A percentile compares a stretch with the other conserved stretches of the same genome.
phyloP scores from a whole-genome alignment of 2,113 vertebrate species.

The Speoplatyrhinus poulsoni region DNA sequence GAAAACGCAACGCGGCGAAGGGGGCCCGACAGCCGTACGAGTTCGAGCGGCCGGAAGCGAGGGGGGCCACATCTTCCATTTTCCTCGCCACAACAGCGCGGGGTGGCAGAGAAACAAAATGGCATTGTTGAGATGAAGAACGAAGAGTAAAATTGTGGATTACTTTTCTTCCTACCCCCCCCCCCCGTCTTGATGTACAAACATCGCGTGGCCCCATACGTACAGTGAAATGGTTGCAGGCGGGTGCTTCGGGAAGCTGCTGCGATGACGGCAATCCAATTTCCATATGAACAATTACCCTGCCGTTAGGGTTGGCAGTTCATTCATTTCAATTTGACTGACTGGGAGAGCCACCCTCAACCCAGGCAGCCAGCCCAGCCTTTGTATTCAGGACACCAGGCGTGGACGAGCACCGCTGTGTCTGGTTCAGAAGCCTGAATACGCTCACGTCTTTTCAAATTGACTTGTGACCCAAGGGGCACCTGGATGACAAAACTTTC shows the following conservation, averaged over 20 bases:
- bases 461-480: conserved; percentile 36
- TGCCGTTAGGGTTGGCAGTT: conserved; percentile 73
- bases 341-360: conserved; percentile 54
- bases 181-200: background rate
- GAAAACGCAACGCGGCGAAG: conserved; percentile 47
- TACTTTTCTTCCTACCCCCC: conserved; percentile 28
- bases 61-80: conserved; percentile 30
- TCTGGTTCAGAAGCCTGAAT: conserved; percentile 47
- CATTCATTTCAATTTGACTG: conserved; percentile 81
- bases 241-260: conserved; percentile 50
- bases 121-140: conserved; percentile 55
- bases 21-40: conserved; percentile 16
- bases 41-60: conserved; percentile 29
- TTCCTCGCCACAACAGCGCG: conserved; percentile 10
- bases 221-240: conserved; percentile 28
- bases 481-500: conserved; percentile 15
- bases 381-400: conserved; percentile 52
- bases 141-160: conserved; percentile 39
- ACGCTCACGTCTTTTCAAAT: conserved; percentile 7
- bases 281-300: conserved; percentile 81
- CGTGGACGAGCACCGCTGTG: conserved; percentile 40
- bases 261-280: conserved; percentile 72
- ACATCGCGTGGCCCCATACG: background rate
- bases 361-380: conserved; percentile 52
- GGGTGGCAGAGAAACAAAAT: conserved; percentile 22